Evolutionary conservation across 35 echinoderm and acorn worm species (phyloP).

Genomic region (Stichopus chloronotus): DNA sequence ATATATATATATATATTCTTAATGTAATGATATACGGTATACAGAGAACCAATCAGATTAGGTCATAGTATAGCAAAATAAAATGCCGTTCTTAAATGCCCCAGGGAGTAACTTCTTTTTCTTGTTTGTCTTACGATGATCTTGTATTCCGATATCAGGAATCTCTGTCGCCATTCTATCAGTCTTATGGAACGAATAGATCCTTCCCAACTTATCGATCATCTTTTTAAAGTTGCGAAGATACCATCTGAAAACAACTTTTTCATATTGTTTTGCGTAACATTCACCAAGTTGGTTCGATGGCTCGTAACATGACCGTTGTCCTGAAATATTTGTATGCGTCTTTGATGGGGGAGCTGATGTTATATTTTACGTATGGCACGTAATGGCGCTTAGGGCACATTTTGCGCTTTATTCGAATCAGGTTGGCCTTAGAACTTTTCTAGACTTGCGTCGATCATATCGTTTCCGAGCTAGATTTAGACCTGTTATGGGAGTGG

Average conservation of each 20-base stretch:
- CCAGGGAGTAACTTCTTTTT: too few relatives aligned
- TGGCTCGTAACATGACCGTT: background rate
- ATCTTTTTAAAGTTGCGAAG: background rate
- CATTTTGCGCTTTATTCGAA: too few relatives aligned
- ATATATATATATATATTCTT: too few relatives aligned
- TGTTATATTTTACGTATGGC: too few relatives aligned
- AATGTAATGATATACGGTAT: too few relatives aligned
- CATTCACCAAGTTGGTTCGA: background rate
- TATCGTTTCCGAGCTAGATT: background rate
- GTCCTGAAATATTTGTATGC: background rate
- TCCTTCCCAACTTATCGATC: background rate
- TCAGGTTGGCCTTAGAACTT: too few relatives aligned
- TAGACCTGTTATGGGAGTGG: background rate
- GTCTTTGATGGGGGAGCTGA: background rate
- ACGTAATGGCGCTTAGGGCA: too few relatives aligned
- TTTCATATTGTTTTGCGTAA: background rate
- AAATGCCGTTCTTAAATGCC: too few relatives aligned
- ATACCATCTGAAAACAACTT: background rate
- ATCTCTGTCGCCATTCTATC: background rate
- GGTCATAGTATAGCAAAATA: too few relatives aligned
- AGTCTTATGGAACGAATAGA: conserved; percentile 2
- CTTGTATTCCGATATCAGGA: too few relatives aligned
- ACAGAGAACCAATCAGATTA: too few relatives aligned
- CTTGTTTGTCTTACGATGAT: too few relatives aligned
- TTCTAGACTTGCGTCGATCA: background rate